These are phyloP conservation scores for Taphrorychus bicolor DNA, from an alignment of 2,888 invertebrate genomes.

Conservation along the genomic window DNA sequence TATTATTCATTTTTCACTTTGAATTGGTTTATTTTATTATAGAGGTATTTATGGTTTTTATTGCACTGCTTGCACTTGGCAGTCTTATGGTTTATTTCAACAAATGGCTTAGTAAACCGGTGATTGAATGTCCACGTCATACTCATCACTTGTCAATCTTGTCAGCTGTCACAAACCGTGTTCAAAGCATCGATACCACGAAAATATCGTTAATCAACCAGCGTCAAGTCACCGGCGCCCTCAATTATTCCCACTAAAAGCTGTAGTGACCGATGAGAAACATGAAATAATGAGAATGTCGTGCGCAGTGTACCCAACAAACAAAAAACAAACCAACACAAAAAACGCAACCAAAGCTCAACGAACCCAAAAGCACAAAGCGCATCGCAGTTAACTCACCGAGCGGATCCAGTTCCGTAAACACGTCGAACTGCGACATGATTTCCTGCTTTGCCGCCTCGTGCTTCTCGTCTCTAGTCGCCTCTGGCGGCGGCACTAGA, in stretches of 20 bases:
- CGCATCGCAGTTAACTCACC: constrained; percentile 62
- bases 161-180: no score
- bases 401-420: constrained; percentile 92
- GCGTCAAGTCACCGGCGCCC: background rate
- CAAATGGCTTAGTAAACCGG: no score
- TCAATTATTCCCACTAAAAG: background rate
- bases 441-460: constrained; percentile 57
- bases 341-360: constrained; percentile 2
- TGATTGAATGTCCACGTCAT: no score
- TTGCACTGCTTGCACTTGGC: no score
- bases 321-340: constrained; percentile 1
- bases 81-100: no score
- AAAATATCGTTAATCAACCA: no score
- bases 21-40: no score
- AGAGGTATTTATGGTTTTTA: no score
- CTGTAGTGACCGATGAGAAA: background rate
- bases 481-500: constrained; percentile 48
- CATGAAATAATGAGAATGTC: background rate
- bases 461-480: constrained; percentile 55
- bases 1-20: no score
- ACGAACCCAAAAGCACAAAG: constrained; percentile 1
- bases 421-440: constrained; percentile 75
- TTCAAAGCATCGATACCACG: no score
- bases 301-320: constrained; percentile 3
- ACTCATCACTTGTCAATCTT: no score